Evolutionary conservation across 1,140 invertebrate genomes (phyloP).

Genomic region (Colletes latitarsis): DNA sequence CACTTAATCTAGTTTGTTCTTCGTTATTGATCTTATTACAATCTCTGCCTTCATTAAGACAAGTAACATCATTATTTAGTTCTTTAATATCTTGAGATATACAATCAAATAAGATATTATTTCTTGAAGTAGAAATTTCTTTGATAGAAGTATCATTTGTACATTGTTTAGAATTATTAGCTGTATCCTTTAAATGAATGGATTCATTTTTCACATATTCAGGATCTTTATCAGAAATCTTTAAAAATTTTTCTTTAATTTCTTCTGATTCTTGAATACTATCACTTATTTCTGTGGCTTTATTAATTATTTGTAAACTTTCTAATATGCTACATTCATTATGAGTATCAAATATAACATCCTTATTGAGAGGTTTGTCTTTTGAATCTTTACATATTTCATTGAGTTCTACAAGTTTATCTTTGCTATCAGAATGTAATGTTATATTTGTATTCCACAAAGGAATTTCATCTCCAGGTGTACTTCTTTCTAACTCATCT

Average conservation of each 20-base stretch:
- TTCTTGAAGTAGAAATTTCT: neutral
- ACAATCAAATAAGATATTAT: constrained; percentile 21
- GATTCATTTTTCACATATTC: neutral
- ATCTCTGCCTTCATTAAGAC: neutral
- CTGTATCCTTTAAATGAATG: neutral
- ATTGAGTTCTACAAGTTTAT: constrained; percentile 8
- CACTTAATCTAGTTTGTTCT: constrained; percentile 17
- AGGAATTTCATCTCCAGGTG: constrained; percentile 77
- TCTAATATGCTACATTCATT: neutral
- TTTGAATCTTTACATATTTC: neutral
- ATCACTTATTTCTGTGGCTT: neutral
- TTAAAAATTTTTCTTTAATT: neutral
- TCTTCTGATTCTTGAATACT: neutral
- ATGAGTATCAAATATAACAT: neutral
- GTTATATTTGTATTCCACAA: constrained; percentile 65
- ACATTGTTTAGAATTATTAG: neutral
- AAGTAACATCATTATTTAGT: neutral
- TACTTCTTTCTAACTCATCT: constrained; percentile 62
- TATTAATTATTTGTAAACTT: neutral
- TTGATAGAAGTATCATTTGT: neutral
- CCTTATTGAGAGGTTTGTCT: neutral
- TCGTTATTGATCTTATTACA: constrained; percentile 20
- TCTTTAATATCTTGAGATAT: constrained; percentile 12
- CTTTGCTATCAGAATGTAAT: constrained; percentile 17
- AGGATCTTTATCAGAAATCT: neutral